Base-by-base conservation (phyloP, 2,113 vertebrate species). In the Aythya baeri region DNA sequence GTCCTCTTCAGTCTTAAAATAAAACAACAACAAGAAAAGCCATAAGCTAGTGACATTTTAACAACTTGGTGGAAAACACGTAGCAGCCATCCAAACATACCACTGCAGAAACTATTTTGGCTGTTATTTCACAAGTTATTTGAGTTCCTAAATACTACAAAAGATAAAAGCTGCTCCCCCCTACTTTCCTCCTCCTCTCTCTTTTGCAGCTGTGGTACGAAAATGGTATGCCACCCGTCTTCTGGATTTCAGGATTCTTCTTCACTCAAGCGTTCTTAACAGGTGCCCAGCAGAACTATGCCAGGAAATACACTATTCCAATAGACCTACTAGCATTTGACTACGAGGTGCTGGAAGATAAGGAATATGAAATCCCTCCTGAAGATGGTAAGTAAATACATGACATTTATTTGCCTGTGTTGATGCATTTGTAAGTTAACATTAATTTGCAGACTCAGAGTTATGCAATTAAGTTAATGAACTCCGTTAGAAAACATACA, bases 181-280 rank as follows among this genome's bases (percentile, higher is more conserved):
- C 34, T 50, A 17, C 5, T 44, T 58, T 62, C 57, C 7, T 58
- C 23, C 7, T 76, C 17, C 8, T 13, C 32, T 83, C 20, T 75
- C 54, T 80, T 86, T 75, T 90, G 22, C 84, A 99, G 99, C 97
- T 97, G 46, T 99, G 99, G 98, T 98, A 98, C 6, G 98, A 99
- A 41, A 62, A 97, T 0, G 98, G 98, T 31, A 97, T 96, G 3
- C 99, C 99, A 7, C 97, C 98, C 1, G 97, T 98, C 18, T 99
- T 99, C 96, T 99, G 99, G 99, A 94, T 99, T 22, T 99, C 99
- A 3, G 99, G 98, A 26, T 99, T 99, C 97, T 99, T 99, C 98
- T 99, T 99, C 98, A 99, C 99, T 5, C 99, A 99, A 97, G 99
- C 98, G 7, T 99, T 99, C 95, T 96, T 99, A 95, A 99, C 99